These are phyloP conservation scores for Siniperca scherzeri DNA, from an alignment of 2,797 vertebrate species.

Conservation along the genomic window DNA sequence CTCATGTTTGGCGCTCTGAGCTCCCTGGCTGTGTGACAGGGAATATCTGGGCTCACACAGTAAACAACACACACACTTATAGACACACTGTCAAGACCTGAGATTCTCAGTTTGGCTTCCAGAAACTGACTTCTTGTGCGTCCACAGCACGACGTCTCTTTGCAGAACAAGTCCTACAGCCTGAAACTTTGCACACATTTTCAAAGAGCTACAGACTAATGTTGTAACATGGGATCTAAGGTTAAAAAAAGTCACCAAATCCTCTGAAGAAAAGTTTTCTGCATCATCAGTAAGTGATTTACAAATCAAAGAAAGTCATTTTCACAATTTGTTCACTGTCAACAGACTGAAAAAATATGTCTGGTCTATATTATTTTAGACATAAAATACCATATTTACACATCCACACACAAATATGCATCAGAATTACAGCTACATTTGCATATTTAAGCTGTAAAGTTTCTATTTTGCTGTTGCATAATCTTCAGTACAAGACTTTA, in stretches of 20 bases:
- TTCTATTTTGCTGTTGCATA: conserved; percentile 3
- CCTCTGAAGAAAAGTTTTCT: conserved; percentile 6
- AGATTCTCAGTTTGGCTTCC: background rate
- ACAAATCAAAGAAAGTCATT: background rate
- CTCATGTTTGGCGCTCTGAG: conserved; percentile 14
- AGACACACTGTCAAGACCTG: conserved; percentile 10
- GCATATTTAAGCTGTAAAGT: background rate
- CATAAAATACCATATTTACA: background rate
- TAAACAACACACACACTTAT: background rate
- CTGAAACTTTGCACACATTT: background rate
- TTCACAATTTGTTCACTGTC: background rate
- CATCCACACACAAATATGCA: background rate
- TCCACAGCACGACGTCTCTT: background rate
- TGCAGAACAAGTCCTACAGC: background rate
- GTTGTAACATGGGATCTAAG: background rate
- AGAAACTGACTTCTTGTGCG: background rate
- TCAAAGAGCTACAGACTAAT: background rate
- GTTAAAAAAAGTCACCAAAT: background rate
- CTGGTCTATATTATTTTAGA: background rate
- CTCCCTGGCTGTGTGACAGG: conserved; percentile 19
- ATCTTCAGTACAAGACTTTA: background rate
- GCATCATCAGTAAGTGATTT: background rate
- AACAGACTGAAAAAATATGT: background rate
- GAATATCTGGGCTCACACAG: conserved; percentile 4
- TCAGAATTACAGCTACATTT: background rate